Percentiles rank a stretch among this genome's conserved stretches.
Conservation (phyloP, 1,140 invertebrate genomes). For the Episyrphus balteatus region DNA sequence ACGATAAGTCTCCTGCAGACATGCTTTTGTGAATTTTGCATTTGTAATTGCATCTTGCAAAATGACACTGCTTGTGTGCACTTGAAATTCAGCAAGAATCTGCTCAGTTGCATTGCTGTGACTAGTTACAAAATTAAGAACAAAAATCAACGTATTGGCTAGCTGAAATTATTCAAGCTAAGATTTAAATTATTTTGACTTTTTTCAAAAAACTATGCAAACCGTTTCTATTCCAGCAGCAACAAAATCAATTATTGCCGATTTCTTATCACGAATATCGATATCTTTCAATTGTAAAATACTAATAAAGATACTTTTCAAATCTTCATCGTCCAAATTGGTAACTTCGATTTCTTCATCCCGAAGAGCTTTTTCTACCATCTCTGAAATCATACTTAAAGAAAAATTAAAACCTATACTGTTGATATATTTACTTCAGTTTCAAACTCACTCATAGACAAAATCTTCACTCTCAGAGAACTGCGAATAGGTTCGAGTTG, state of each 20-base stretch:
- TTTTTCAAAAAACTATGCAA: conserved; percentile 4
- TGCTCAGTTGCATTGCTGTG: conserved; percentile 57
- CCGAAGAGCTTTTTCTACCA: conserved; percentile 51
- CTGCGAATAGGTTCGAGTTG: conserved; percentile 58
- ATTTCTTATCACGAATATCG: conserved; percentile 70
- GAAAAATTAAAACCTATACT: conserved; percentile 13
- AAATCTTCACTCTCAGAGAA: conserved; percentile 63
- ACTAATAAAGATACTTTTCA: conserved; percentile 59
- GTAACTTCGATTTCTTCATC: conserved; percentile 34
- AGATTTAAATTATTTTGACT: neutral
- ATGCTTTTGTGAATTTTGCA: conserved; percentile 70
- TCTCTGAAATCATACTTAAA: conserved; percentile 63
- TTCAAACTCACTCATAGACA: conserved; percentile 53
- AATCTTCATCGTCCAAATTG: conserved; percentile 43
- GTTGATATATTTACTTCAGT: conserved; percentile 2
- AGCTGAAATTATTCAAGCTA: conserved; percentile 42
- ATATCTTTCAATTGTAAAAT: conserved; percentile 58
- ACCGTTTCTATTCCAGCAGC: conserved; percentile 78
- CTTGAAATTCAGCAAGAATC: conserved; percentile 62
- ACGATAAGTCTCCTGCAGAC: conserved; percentile 75
- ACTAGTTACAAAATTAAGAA: conserved; percentile 63
- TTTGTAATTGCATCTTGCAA: conserved; percentile 49
- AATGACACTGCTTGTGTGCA: conserved; percentile 44
- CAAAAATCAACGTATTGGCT: conserved; percentile 68
- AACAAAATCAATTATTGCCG: conserved; percentile 75